phyloP scores from a whole-genome alignment of 2,113 vertebrate species.

The Penelope pileata region DNA sequence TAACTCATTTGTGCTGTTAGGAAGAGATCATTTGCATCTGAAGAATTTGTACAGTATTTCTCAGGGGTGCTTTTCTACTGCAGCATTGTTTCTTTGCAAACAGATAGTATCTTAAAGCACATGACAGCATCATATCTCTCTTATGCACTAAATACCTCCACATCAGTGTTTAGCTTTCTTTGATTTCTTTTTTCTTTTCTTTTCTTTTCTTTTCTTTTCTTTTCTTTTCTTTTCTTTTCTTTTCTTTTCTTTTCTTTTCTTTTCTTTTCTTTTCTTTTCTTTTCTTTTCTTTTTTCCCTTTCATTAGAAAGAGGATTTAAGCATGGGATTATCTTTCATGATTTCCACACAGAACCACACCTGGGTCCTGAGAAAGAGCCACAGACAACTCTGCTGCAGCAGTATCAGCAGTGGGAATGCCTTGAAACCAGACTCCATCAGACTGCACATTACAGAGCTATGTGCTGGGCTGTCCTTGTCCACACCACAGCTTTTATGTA shows the following conservation, averaged over 20 bases:
- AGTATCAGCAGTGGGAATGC: neutral
- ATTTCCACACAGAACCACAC: neutral
- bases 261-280: no score
- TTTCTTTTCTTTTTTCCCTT: neutral
- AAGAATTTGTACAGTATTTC: neutral
- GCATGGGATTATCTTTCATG: neutral
- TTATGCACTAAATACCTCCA: neutral
- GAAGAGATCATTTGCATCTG: neutral
- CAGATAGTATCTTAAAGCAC: neutral
- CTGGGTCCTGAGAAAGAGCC: neutral
- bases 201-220: no score
- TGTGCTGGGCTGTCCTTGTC: neutral
- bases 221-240: no score
- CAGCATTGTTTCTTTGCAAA: neutral
- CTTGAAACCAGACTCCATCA: neutral
- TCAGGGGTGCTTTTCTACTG: neutral
- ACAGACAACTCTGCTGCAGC: neutral
- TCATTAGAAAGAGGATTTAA: neutral
- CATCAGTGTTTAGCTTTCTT: neutral
- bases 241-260: no score
- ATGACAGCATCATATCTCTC: neutral
- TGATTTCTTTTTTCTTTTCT: neutral
- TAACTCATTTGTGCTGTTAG: neutral
- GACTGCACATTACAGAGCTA: neutral
- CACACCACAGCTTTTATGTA: rapidly evolving